phyloP scores from a whole-genome alignment of 2,888 invertebrate genomes.

The Tinea semifulvella region DNA sequence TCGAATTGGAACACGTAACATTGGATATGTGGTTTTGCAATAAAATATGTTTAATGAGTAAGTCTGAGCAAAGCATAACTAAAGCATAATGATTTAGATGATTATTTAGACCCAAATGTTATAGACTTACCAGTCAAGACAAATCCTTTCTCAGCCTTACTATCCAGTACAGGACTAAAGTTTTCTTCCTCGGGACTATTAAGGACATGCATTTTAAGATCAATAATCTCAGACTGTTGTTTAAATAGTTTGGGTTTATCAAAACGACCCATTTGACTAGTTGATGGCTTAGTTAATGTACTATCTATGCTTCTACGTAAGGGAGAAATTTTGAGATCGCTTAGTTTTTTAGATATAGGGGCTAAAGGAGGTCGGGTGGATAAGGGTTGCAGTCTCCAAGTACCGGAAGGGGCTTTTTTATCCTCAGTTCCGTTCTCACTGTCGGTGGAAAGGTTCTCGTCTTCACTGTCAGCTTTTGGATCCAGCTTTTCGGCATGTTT shows the following conservation, averaged over 20 bases:
- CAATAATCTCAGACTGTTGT: slow-evolving; percentile 57
- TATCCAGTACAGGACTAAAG: slow-evolving; percentile 36
- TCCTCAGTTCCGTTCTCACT: slow-evolving; percentile 44
- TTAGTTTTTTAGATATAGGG: slow-evolving; percentile 43
- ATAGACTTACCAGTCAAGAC: slow-evolving; percentile 50
- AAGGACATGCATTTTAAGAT: slow-evolving; percentile 52
- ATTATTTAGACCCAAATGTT: too few relatives aligned
- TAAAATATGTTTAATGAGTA: too few relatives aligned
- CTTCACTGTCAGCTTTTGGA: slow-evolving; percentile 63
- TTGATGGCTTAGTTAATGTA: slow-evolving; percentile 36
- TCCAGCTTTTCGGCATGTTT: slow-evolving; percentile 56
- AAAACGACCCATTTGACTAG: slow-evolving; percentile 40
- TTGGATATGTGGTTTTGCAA: too few relatives aligned
- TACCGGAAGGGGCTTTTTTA: slow-evolving; percentile 32
- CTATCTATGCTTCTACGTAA: slow-evolving; percentile 45
- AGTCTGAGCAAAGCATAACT: too few relatives aligned
- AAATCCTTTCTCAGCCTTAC: slow-evolving; percentile 48
- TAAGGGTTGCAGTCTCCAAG: slow-evolving; percentile 39
- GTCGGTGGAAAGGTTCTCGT: slow-evolving; percentile 52
- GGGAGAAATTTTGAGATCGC: slow-evolving; percentile 47
- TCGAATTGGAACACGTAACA: too few relatives aligned
- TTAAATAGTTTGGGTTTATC: slow-evolving; percentile 55
- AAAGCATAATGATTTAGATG: too few relatives aligned
- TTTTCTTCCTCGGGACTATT: slow-evolving; percentile 47
- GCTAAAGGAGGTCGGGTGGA: slow-evolving; percentile 44